Conservation (phyloP, 2,797 vertebrate species). For the Falco columbarius region DNA sequence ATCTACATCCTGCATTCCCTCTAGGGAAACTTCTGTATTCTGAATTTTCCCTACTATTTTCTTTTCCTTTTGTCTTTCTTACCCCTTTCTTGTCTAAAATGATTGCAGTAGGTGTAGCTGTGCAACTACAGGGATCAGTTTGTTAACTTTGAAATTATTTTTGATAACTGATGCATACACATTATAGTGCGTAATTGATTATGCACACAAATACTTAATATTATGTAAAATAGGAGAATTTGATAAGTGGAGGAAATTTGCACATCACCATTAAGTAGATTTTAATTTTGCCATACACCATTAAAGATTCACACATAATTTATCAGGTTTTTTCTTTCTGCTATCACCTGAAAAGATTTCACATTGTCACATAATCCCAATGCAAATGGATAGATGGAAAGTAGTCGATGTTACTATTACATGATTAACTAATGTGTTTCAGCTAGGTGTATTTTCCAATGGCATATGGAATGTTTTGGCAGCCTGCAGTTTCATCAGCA, state of each 20-base stretch:
- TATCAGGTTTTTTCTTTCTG: slow-evolving; percentile 10
- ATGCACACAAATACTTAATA: slow-evolving; percentile 17
- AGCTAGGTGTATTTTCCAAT: slow-evolving; percentile 42
- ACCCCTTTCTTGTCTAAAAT: not conserved
- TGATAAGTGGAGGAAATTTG: not conserved
- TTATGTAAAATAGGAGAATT: slow-evolving; percentile 16
- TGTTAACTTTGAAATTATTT: slow-evolving; percentile 8
- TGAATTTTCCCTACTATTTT: not conserved
- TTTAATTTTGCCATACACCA: slow-evolving; percentile 7
- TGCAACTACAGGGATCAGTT: not conserved
- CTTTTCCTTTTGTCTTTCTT: not conserved
- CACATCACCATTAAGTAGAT: not conserved
- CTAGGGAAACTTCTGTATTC: slow-evolving; percentile 28
- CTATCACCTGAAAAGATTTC: slow-evolving; percentile 42
- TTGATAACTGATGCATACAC: not conserved
- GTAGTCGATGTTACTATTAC: slow-evolving; percentile 19
- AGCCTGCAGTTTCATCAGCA: slow-evolving; percentile 25
- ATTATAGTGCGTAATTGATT: not conserved
- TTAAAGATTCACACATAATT: slow-evolving; percentile 18
- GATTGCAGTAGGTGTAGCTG: not conserved
- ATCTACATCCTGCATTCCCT: slow-evolving; percentile 19
- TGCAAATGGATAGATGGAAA: not conserved
- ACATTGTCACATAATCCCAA: slow-evolving; percentile 8
- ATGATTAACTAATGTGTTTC: slow-evolving; percentile 39
- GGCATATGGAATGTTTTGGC: slow-evolving; percentile 18